Percentiles rank a stretch among this genome's conserved stretches.
Conservation (phyloP, 2,888 invertebrate species). For the Mycalesis mineus region DNA sequence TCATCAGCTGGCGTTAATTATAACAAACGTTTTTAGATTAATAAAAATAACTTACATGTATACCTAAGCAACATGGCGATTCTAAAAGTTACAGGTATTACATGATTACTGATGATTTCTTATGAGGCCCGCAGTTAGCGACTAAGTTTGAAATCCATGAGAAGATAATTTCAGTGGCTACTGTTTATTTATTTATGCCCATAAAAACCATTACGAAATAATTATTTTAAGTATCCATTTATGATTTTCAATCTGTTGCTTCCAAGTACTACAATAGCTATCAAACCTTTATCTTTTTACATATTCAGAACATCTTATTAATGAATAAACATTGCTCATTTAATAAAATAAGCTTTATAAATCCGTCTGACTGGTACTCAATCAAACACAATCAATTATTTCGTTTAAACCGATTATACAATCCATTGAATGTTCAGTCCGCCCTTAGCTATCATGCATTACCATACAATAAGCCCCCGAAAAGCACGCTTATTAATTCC, state of each 20-base stretch:
- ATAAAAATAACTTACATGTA: no score
- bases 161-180: no score
- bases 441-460: constrained; percentile 38
- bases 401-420: constrained; percentile 11
- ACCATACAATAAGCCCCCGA: constrained; percentile 64
- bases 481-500: constrained; percentile 35
- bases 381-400: constrained; percentile 11
- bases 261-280: neutral
- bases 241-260: neutral
- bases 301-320: neutral
- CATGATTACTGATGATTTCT: no score
- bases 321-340: neutral
- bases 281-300: neutral
- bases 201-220: no score
- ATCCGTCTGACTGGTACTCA: neutral
- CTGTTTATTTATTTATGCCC: no score
- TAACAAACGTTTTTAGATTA: no score
- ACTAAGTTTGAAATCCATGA: no score
- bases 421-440: constrained; percentile 15
- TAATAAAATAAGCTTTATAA: constrained; percentile 4
- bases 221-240: neutral
- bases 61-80: no score
- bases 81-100: no score
- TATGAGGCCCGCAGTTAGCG: no score
- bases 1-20: no score